phyloP scores from a whole-genome alignment of 2,797 vertebrate species.

The Lacerta bilineata region DNA sequence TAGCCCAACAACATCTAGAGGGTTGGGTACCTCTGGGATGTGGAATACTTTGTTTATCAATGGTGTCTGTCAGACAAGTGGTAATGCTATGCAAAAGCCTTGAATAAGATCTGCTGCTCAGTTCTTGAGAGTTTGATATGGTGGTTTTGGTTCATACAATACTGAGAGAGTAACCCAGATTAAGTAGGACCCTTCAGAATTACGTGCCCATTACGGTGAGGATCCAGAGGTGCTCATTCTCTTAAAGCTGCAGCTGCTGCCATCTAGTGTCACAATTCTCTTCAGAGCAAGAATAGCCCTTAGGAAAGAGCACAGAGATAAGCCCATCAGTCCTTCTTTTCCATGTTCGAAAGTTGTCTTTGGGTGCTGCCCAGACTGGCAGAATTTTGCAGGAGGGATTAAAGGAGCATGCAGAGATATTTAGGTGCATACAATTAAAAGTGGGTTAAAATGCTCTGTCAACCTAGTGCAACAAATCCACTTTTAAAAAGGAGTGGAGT shows the following conservation, averaged over 20 bases:
- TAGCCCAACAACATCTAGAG: too few species aligned
- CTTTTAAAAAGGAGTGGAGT: too few species aligned
- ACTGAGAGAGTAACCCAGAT: not conserved
- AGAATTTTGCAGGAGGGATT: not conserved
- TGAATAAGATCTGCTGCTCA: too few species aligned
- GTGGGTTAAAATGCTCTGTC: too few species aligned
- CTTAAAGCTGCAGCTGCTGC: slow-evolving; percentile 33
- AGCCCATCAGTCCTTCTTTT: not conserved
- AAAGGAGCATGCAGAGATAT: not conserved
- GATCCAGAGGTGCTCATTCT: slow-evolving; percentile 38
- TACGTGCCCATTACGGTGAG: slow-evolving; percentile 40
- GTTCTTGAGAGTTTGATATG: too few species aligned
- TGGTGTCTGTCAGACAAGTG: too few species aligned
- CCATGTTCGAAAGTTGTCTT: not conserved
- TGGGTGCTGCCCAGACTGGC: not conserved
- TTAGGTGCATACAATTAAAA: too few species aligned
- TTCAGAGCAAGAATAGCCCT: not conserved
- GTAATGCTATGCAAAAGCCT: too few species aligned
- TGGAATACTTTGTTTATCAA: too few species aligned
- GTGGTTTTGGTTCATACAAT: not conserved
- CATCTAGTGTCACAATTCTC: slow-evolving; percentile 11
- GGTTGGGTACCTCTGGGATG: too few species aligned
- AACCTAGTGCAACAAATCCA: too few species aligned
- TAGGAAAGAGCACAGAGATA: not conserved
- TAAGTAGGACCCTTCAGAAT: slow-evolving; percentile 39